These are phyloP conservation scores for Pantherophis alleghaniensis DNA, from an alignment of 2,797 vertebrate species.

Conservation along the genomic window DNA sequence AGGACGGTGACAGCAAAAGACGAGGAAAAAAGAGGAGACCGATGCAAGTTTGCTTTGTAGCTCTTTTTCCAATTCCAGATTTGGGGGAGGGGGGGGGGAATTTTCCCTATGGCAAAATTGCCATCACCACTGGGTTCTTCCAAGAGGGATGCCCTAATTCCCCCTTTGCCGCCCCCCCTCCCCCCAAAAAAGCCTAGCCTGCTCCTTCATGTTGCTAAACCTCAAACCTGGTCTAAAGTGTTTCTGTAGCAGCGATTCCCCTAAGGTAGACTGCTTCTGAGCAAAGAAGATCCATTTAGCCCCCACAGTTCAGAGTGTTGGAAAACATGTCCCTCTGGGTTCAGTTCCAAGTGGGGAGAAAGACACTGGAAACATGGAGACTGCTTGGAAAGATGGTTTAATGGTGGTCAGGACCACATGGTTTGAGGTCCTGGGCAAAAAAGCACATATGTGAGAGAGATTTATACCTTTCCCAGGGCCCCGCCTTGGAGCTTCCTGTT, in stretches of 20 bases:
- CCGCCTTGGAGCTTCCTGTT: too few relatives aligned
- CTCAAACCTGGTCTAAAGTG: not conserved
- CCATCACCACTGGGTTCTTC: rapidly evolving
- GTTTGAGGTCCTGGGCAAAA: too few relatives aligned
- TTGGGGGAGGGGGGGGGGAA: too few relatives aligned
- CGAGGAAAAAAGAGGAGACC: not conserved
- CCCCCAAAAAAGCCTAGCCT: not conserved
- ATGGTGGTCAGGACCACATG: too few relatives aligned
- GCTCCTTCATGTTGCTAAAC: not conserved
- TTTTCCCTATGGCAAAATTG: not conserved
- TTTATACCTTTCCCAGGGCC: too few relatives aligned
- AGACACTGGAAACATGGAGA: too few relatives aligned
- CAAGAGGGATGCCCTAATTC: not conserved
- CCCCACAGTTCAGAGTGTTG: not conserved
- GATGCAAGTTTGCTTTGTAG: not conserved
- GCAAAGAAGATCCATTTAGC: not conserved
- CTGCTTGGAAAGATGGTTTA: too few relatives aligned
- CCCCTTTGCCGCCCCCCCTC: rapidly evolving
- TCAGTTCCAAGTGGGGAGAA: too few relatives aligned
- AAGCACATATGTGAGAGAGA: too few relatives aligned
- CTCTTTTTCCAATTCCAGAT: not conserved
- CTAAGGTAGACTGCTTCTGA: not conserved
- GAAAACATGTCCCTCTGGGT: too few relatives aligned
- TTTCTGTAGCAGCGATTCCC: not conserved
- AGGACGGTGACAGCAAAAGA: not conserved